Base-by-base conservation (phyloP, 2,797 vertebrate species). In the Acrossocheilus wenchowensis region DNA sequence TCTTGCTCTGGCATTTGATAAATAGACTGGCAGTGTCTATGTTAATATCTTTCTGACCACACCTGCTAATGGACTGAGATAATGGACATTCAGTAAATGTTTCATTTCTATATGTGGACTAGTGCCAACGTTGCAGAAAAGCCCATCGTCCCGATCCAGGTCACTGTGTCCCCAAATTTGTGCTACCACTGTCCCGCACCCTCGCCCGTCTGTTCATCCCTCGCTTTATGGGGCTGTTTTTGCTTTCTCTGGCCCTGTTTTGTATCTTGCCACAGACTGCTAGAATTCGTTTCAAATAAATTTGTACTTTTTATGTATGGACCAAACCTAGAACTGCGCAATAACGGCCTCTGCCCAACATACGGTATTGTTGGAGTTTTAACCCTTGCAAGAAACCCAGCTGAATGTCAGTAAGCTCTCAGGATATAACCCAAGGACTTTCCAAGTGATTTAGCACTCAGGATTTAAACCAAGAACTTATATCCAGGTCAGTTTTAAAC, bases 81-180 rank as follows among this genome's bases (percentile, higher is more conserved):
- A 30, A 30, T 30, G 30, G 30, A 30, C 30, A 30, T 82, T 88
- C 82, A 87, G 84, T 88, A 86, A 87, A 91, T 90, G 88, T 89
- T 86, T 86, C 73, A 74, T 87, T 82, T 83, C 74, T 64, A 68
- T 84, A 81, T 84, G 86, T 89, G 83, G 86, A 87, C 83, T 60
- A 66, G 78, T 82, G 88, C 87, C 86, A 89, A 81, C 80, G 71
- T 83, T 88, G 83, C 90, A 89, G 86, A 89, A 90, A 86, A 50
- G 52, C 48, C 45, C 64, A 81, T 82, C 78, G 15, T 66, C 84
- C 75, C 36, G 36, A 34, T 84, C 73, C 89, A 81, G 87, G 86
- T 91, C 87, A 80, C 80, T 57, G 72, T 69, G 86, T 71, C 69
- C 87, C 87, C 72, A 80, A 84, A 86, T 79, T 82, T 78, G 69